A percentile compares a stretch with the other conserved stretches of the same genome.
phyloP scores from a whole-genome alignment of 2,797 vertebrate genomes.

The Microctenopoma lineatum region DNA sequence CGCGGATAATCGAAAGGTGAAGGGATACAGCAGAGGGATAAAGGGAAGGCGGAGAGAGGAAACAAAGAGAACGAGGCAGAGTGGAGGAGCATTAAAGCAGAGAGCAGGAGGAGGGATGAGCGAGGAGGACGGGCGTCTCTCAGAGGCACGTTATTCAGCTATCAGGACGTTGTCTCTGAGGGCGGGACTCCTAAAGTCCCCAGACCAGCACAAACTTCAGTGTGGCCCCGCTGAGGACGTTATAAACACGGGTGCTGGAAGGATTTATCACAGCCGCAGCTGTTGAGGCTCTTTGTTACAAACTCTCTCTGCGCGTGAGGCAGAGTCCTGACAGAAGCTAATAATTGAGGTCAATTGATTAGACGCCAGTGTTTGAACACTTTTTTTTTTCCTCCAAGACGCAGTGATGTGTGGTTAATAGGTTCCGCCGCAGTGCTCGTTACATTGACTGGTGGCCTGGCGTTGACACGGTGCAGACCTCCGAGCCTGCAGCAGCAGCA shows the following conservation, averaged over 20 bases:
- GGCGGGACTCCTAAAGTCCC: slow-evolving; percentile 23
- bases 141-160: slow-evolving; percentile 14
- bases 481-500: neutral
- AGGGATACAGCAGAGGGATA: slow-evolving; percentile 40
- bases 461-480: slow-evolving; percentile 19
- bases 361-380: slow-evolving; percentile 65
- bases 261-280: too few species aligned
- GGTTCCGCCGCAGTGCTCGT: slow-evolving; percentile 77
- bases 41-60: slow-evolving; percentile 12
- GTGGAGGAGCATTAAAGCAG: slow-evolving; percentile 4
- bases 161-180: slow-evolving; percentile 13
- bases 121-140: slow-evolving; percentile 13
- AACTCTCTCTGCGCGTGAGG: slow-evolving; percentile 14
- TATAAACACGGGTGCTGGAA: too few species aligned
- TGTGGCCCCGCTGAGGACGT: neutral
- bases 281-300: slow-evolving; percentile 3
- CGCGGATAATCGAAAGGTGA: slow-evolving; percentile 71
- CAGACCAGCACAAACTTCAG: neutral
- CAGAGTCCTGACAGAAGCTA: slow-evolving; percentile 12
- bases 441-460: slow-evolving; percentile 66
- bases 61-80: slow-evolving; percentile 16
- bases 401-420: slow-evolving; percentile 64
- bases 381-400: slow-evolving; percentile 48
- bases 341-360: slow-evolving; percentile 80
- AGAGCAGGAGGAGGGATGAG: neutral